These are phyloP conservation scores for Plemyria rubiginata DNA, from an alignment of 2,888 invertebrate species.

Conservation along the genomic window DNA sequence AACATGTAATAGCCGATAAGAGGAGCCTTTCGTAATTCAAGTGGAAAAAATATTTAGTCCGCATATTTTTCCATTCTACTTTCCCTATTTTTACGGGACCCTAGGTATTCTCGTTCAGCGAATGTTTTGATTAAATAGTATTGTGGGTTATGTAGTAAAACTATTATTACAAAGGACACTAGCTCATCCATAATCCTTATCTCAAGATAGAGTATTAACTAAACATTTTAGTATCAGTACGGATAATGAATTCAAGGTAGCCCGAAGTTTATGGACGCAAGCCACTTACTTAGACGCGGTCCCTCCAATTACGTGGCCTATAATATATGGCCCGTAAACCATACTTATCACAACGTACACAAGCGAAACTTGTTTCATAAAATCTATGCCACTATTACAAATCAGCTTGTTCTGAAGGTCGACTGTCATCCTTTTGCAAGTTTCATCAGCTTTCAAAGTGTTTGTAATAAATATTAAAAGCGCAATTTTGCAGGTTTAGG, in stretches of 20 bases:
- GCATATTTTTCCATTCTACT: conserved; percentile 25
- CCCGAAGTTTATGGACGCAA: conserved; percentile 37
- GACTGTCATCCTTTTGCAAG: conserved; percentile 10
- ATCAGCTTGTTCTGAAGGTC: conserved; percentile 22
- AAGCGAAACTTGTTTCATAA: conserved; percentile 64
- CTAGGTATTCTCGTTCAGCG: neutral
- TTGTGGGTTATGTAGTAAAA: conserved; percentile 2
- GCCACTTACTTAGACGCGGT: conserved; percentile 47
- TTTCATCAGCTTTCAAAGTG: neutral
- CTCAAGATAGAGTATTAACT: conserved; percentile 27
- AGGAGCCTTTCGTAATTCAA: conserved; percentile 35
- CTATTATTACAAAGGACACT: conserved; percentile 1
- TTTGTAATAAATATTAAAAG: neutral
- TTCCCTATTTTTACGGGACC: conserved; percentile 14
- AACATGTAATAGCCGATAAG: conserved; percentile 36
- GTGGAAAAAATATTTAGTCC: conserved; percentile 31
- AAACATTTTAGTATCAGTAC: conserved; percentile 31
- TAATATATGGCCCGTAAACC: conserved; percentile 73
- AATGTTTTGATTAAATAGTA: neutral
- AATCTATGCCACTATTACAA: conserved; percentile 43
- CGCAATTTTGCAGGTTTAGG: too few relatives aligned
- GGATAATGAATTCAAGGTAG: conserved; percentile 53
- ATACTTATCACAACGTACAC: conserved; percentile 72
- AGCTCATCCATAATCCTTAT: conserved; percentile 10
- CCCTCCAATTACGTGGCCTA: conserved; percentile 63